Evolutionary conservation across 1,140 invertebrate genomes (phyloP), one percentile per base, ranked within the genome.

Genomic region (Danaus plexippus): DNA sequence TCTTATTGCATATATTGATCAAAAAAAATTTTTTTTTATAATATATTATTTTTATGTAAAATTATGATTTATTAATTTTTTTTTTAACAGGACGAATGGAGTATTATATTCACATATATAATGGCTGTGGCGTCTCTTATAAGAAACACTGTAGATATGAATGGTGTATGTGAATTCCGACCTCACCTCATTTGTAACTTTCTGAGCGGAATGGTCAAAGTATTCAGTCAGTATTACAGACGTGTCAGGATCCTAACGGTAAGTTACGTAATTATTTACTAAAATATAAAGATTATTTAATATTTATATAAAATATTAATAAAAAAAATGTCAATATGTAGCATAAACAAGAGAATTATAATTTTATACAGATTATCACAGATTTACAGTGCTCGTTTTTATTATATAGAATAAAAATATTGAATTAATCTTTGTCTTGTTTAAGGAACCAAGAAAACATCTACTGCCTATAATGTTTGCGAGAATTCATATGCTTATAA

Each of bases 221-320:
- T 88, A 10, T 92, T 93, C 63, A 94, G 93, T 67, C 87, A 89
- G 45, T 95, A 94, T 64, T 95, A 95, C 73, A 88, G 90, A 58
- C 88, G 89, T 76, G 88, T 90, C 47, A 89, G 90, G 66, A 89
- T 94, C 67, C 80, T 94, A 65, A 89, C 88, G 49, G 92, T 93
- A 87, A 88, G 80, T 32, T 32, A 32, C 22, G 7, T 32, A 32
- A 32, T 32, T 2, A 32, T 32, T 32, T 32, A 32, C 22, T 32
- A 3, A 8, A 32, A 32, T 6, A 32, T 32, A 32, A 32, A 32
- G 1, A 32, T n/a, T 75, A 55, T 43, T 13, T 44, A 67, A 57
- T 66, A 40, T 48, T 55, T 13, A 61, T 54, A 50, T 47, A 32
- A 6, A 32, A 32, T 4, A 32, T 32, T 15, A 15, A 15, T 15